Conservation (phyloP, 2,888 invertebrate genomes). For the Coenonympha arcania region DNA sequence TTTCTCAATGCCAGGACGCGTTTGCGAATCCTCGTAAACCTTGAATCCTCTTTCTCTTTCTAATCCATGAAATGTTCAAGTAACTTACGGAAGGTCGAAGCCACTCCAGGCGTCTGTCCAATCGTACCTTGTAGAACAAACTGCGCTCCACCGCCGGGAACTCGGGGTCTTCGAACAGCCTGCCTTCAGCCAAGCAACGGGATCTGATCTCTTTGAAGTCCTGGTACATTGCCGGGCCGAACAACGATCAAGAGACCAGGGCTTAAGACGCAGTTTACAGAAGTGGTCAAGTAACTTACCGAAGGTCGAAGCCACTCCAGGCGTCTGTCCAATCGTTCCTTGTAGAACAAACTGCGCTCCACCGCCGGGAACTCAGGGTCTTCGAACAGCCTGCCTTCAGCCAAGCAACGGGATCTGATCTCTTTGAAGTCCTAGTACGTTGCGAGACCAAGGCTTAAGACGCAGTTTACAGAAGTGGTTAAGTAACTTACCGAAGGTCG, state of each 20-base stretch:
- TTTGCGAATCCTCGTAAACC: too few relatives aligned
- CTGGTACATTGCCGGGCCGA: conserved; percentile 66
- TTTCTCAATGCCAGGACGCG: too few relatives aligned
- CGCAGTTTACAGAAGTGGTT: too few relatives aligned
- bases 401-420: conserved; percentile 79
- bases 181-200: conserved; percentile 80
- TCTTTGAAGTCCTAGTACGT: conserved; percentile 77
- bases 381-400: conserved; percentile 85
- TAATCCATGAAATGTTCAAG: too few relatives aligned
- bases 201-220: conserved; percentile 79
- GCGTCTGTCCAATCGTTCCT: conserved; percentile 84
- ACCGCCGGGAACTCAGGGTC: conserved; percentile 91
- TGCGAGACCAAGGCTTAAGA: too few relatives aligned
- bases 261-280: too few relatives aligned
- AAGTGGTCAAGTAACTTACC: conserved; percentile 79
- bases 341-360: conserved; percentile 88
- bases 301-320: conserved; percentile 95
- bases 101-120: conserved; percentile 92
- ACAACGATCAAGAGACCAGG: conserved; percentile 75
- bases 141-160: conserved; percentile 88
- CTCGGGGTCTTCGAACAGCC: conserved; percentile 91
- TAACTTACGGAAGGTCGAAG: conserved; percentile 88
- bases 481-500: conserved; percentile 89
- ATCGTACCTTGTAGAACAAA: conserved; percentile 87
- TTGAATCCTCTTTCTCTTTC: too few relatives aligned